Conservation (phyloP, 2,113 vertebrate genomes). For the Fregata magnificens region DNA sequence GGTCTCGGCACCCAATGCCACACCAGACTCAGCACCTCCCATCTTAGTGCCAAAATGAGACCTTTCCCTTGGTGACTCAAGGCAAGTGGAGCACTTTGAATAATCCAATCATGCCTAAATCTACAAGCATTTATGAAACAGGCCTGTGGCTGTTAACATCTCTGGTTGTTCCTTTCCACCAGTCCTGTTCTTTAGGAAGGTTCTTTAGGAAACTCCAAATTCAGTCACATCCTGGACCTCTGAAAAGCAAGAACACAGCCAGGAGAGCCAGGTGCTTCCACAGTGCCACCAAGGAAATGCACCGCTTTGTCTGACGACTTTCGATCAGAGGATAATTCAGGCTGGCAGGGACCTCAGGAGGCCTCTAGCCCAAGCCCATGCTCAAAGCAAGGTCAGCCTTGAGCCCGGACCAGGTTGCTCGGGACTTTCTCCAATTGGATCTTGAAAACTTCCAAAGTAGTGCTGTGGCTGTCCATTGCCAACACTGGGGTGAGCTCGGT, state of each 20-base stretch:
- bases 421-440: not conserved
- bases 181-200: not conserved
- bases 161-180: not conserved
- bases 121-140: not conserved
- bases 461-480: not conserved
- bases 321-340: not conserved
- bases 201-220: not conserved
- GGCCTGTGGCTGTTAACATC: not conserved
- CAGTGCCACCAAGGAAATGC: not conserved
- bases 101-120: not conserved
- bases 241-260: not conserved
- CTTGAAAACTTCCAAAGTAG: not conserved
- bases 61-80: not conserved
- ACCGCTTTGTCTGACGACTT: not conserved
- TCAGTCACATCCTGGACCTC: not conserved
- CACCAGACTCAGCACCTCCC: not conserved
- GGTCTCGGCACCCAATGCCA: not conserved
- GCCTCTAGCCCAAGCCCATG: not conserved
- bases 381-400: not conserved
- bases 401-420: not conserved
- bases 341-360: not conserved
- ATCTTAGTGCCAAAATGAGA: not conserved
- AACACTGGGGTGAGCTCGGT: not conserved
- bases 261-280: not conserved
- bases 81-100: not conserved